phyloP scores from a whole-genome alignment of 2,797 vertebrate genomes.

The Muscicapa comitata region DNA sequence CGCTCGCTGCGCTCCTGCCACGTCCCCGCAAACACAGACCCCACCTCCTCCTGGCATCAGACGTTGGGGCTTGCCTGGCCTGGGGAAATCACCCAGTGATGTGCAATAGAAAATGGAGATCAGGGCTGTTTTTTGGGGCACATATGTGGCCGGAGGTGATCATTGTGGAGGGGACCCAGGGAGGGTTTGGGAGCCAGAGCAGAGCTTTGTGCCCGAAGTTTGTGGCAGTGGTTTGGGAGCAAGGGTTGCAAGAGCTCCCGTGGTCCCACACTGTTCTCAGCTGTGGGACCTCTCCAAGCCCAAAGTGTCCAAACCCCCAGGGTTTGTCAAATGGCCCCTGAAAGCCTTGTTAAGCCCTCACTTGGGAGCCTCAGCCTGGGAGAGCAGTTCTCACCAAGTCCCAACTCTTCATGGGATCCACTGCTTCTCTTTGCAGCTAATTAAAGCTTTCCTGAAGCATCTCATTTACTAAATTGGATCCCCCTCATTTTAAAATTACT shows the following conservation, averaged over 20 bases:
- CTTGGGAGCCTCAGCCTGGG: background rate
- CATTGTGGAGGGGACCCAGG: rapidly evolving
- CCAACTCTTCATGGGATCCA: rapidly evolving
- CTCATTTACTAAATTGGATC: slow-evolving; percentile 22
- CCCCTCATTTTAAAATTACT: background rate
- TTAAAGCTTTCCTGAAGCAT: background rate
- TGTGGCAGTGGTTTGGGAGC: background rate
- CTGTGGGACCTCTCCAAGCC: background rate
- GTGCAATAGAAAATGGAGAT: background rate
- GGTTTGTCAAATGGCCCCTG: background rate
- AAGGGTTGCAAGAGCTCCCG: background rate
- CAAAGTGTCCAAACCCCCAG: rapidly evolving
- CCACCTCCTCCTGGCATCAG: background rate
- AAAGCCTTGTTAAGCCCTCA: background rate
- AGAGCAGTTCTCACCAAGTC: background rate
- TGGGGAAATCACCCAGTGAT: background rate
- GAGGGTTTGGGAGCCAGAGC: background rate
- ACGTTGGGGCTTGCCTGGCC: background rate
- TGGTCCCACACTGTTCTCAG: background rate
- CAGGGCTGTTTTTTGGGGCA: background rate
- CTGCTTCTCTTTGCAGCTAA: background rate
- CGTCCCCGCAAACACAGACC: background rate
- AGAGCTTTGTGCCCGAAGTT: background rate
- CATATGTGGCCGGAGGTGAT: background rate
- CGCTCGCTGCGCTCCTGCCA: background rate